A percentile compares a stretch with the other conserved stretches of the same genome.
These are phyloP conservation scores for Nomada flava DNA, from an alignment of 2,888 invertebrate genomes.

Conservation along the genomic window DNA sequence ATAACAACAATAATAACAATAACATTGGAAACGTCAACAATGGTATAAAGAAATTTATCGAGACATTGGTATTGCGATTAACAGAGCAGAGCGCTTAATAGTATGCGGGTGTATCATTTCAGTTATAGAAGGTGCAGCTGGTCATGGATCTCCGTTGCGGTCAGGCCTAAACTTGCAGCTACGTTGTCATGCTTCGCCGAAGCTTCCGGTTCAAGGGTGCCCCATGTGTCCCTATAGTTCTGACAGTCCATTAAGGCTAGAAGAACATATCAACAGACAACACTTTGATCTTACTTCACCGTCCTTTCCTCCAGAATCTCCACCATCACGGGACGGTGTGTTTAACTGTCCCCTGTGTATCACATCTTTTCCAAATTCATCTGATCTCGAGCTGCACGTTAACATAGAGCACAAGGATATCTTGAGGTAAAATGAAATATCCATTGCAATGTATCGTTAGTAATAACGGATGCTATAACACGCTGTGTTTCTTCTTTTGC, in stretches of 20 bases:
- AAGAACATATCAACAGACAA: constrained; percentile 93
- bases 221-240: constrained; percentile 92
- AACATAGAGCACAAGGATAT: constrained; percentile 94
- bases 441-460: background rate
- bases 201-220: constrained; percentile 86
- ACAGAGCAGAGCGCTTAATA: too few relatives aligned
- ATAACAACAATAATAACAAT: constrained; percentile 82
- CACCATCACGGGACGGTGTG: constrained; percentile 80
- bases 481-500: background rate
- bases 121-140: constrained; percentile 83
- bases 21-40: constrained; percentile 81
- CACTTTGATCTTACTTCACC: constrained; percentile 94
- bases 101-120: constrained; percentile 14
- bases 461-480: background rate
- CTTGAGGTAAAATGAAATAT: constrained; percentile 87
- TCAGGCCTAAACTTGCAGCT: constrained; percentile 84
- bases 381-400: constrained; percentile 93
- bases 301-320: constrained; percentile 85
- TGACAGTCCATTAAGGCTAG: constrained; percentile 89
- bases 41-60: constrained; percentile 63
- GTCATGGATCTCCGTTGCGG: constrained; percentile 91
- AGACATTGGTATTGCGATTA: background rate
- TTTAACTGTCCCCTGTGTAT: constrained; percentile 93
- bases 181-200: constrained; percentile 82
- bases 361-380: constrained; percentile 89